Evolutionary conservation across 2,113 vertebrate species (phyloP), one percentile per base, ranked within the genome.

Genomic region (Hipposideros armiger): DNA sequence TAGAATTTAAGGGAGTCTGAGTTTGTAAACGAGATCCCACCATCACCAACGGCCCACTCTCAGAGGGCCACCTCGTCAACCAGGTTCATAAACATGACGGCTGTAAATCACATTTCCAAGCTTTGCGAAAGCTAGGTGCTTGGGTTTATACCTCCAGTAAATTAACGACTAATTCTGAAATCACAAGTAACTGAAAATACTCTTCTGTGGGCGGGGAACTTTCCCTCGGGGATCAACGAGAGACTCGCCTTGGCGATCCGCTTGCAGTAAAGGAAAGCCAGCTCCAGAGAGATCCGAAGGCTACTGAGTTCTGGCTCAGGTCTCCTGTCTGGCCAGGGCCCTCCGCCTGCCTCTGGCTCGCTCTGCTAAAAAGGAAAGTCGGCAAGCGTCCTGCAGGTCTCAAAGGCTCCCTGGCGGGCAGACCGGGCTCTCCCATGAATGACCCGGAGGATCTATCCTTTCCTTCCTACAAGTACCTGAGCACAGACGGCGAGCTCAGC

Each of bases 171-270:
- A 30, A 56, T 7, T 28, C 47, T 78, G 36, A 87, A 70, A 47
- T 22, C 60, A 22, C 1, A 42, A 22, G 36, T 26, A 14, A 50
- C 28, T 6, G 22, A 7, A 85, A 16, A 19, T 2, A 7, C 4
- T 42, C 56, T 52, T 36, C 36, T 11, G 56, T 15, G 15, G 50
- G 11, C 2, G 30, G 10, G 19, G 20, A 82, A 3, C 6, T 7
- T 52, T 2, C 11, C 47, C n/a, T 28, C 1, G 47, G 50, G 13
- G n/a, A 22, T 4, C 13, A 11, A 4, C 0, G 5, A 15, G 32
- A 40, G 4, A 1, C 5, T 6, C 2, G 0, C 4, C 1, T 2
- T 4, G 3, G 62, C 2, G 5, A 1, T 4, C 11, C 2, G 40
- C 26, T 70, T 9, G 16, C 73, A 5, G 11, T 8, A 4, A 4